Evolutionary conservation across 2,888 invertebrate genomes (phyloP).

Genomic region (Liopterus haemorrhoidalis): DNA sequence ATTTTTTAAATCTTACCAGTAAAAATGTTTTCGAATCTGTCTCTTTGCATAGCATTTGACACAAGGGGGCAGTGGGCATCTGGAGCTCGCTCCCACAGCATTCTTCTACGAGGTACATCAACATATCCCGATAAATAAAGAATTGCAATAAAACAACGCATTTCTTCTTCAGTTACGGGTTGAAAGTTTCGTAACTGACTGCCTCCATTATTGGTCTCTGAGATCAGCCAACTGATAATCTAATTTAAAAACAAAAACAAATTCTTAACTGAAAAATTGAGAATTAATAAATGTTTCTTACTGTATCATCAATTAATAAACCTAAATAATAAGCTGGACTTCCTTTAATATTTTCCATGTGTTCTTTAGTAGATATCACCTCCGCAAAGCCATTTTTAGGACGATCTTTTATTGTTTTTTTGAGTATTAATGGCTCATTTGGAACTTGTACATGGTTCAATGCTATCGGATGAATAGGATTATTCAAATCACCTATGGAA

Average conservation of each 20-base stretch:
- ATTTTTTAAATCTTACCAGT: no score
- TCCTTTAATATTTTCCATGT: slow-evolving; percentile 17
- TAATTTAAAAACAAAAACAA: no score
- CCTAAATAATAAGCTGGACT: slow-evolving; percentile 20
- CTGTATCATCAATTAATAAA: slow-evolving; percentile 14
- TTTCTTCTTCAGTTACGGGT: slow-evolving; percentile 32
- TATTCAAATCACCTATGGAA: no score
- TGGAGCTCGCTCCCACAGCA: slow-evolving; percentile 28
- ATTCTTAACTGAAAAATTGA: no score
- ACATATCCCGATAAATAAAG: slow-evolving; percentile 29
- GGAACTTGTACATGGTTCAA: no score
- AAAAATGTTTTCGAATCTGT: slow-evolving; percentile 20
- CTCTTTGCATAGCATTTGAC: slow-evolving; percentile 28
- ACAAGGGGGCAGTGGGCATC: slow-evolving; percentile 28
- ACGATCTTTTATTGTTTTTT: no score
- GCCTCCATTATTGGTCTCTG: slow-evolving; percentile 2
- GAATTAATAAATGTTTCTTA: no score
- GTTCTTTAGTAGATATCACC: slow-evolving; percentile 16
- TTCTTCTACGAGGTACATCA: slow-evolving; percentile 26
- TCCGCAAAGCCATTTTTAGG: slow-evolving; percentile 11
- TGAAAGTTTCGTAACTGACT: slow-evolving; percentile 17
- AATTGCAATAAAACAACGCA: slow-evolving; percentile 29
- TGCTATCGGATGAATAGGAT: no score
- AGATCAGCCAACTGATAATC: slow-evolving; percentile 12
- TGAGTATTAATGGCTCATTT: no score